These are phyloP conservation scores for Hetaerina titia DNA, from an alignment of 2,888 invertebrate genomes.

Conservation along the genomic window DNA sequence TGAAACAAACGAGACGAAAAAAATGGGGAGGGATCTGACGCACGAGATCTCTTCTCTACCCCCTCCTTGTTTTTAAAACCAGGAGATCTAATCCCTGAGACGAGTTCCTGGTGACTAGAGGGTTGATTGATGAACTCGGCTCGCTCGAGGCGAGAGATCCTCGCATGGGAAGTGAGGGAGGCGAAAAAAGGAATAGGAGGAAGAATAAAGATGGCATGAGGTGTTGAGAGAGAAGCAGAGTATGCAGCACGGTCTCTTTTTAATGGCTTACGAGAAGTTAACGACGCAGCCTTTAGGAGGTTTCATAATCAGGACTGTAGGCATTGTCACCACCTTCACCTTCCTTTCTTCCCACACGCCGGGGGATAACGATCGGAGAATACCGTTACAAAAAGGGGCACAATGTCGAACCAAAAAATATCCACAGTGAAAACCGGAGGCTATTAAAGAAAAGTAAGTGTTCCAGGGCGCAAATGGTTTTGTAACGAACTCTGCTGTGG, in stretches of 20 bases:
- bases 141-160: background rate
- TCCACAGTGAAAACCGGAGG: background rate
- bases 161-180: background rate
- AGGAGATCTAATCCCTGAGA: constrained; percentile 37
- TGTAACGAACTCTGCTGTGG: background rate
- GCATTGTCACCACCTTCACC: constrained; percentile 4
- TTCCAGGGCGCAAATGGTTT: background rate
- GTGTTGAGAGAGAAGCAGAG: background rate
- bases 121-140: constrained; percentile 50
- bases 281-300: constrained; percentile 14
- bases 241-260: constrained; percentile 3
- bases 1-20: background rate
- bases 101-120: background rate
- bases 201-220: background rate
- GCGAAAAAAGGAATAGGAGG: background rate
- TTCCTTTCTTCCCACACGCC: background rate
- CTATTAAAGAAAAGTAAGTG: background rate
- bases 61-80: background rate
- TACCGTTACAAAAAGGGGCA: background rate
- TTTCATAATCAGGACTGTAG: constrained; percentile 24
- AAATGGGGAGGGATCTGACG: no score
- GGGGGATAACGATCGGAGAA: background rate
- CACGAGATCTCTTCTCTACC: background rate
- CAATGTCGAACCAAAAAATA: background rate
- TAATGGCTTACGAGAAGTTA: constrained; percentile 60